A percentile compares a stretch with the other conserved stretches of the same genome.
phyloP scores from a whole-genome alignment of 2,797 vertebrate species.

The Pteropus rufus region DNA sequence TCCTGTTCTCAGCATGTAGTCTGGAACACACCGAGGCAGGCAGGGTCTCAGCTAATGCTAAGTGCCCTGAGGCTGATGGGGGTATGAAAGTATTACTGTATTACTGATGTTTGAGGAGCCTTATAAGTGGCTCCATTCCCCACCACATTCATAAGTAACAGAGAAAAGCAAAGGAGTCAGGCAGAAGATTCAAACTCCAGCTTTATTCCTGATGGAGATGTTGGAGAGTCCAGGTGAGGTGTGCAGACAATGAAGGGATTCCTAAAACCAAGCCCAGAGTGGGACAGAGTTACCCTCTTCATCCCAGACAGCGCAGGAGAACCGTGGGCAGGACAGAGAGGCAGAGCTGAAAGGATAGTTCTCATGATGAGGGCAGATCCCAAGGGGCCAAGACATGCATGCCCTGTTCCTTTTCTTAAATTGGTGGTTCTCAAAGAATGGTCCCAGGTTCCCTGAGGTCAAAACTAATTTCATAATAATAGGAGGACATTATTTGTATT shows the following conservation, averaged over 20 bases:
- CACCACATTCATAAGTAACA: background rate
- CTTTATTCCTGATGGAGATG: background rate
- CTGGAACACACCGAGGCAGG: background rate
- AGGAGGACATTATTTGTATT: background rate
- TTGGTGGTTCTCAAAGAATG: background rate
- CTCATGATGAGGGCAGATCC: background rate
- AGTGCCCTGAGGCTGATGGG: background rate
- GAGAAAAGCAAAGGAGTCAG: background rate
- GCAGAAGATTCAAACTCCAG: background rate
- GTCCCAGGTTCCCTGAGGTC: background rate
- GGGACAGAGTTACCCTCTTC: background rate
- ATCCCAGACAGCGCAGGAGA: background rate
- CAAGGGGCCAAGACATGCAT: fast-evolving
- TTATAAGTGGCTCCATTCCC: background rate
- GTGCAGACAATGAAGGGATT: background rate
- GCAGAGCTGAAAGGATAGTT: background rate
- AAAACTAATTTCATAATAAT: background rate
- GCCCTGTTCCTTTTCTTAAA: background rate
- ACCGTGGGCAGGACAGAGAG: background rate
- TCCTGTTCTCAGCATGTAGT: background rate
- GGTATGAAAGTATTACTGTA: background rate
- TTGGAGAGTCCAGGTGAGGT: background rate
- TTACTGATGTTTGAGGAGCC: background rate
- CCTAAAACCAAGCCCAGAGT: background rate
- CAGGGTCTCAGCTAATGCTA: background rate